These are phyloP conservation scores for Dolichomitus sp. DNA, from an alignment of 2,888 invertebrate genomes.

Conservation along the genomic window DNA sequence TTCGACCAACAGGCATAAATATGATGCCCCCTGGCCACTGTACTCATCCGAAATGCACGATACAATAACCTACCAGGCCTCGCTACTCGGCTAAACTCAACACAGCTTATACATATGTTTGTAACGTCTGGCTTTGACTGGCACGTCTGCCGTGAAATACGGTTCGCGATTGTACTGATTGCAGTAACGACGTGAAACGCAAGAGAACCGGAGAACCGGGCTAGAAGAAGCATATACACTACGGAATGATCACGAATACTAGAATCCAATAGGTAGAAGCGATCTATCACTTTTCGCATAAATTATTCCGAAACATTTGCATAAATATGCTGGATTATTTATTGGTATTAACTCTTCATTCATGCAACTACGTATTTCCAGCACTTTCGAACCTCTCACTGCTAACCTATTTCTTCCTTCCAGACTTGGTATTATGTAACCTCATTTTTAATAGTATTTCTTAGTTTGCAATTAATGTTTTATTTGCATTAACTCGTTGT, in stretches of 20 bases:
- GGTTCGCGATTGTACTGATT: constrained; percentile 65
- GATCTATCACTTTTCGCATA: constrained; percentile 35
- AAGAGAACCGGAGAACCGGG: constrained; percentile 24
- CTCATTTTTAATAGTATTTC: too few relatives aligned
- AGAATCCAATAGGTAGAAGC: constrained; percentile 3
- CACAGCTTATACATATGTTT: constrained; percentile 40
- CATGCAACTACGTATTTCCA: neutral
- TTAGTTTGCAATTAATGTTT: too few relatives aligned
- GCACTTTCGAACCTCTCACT: too few relatives aligned
- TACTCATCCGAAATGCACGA: constrained; percentile 32
- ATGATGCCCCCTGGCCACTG: constrained; percentile 50
- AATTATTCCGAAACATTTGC: constrained; percentile 8
- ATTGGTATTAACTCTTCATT: constrained; percentile 7
- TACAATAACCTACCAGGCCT: constrained; percentile 28
- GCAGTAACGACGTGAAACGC: constrained; percentile 23
- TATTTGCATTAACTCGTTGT: neutral
- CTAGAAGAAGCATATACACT: neutral
- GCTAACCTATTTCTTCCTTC: too few relatives aligned
- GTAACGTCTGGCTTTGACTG: constrained; percentile 67
- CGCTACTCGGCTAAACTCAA: constrained; percentile 43
- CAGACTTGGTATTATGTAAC: too few relatives aligned
- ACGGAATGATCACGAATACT: constrained; percentile 14
- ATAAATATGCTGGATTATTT: neutral
- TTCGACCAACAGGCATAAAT: constrained; percentile 64
- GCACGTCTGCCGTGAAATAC: constrained; percentile 68